Conservation (phyloP, 2,113 vertebrate species). For the Bos javanicus region DNA sequence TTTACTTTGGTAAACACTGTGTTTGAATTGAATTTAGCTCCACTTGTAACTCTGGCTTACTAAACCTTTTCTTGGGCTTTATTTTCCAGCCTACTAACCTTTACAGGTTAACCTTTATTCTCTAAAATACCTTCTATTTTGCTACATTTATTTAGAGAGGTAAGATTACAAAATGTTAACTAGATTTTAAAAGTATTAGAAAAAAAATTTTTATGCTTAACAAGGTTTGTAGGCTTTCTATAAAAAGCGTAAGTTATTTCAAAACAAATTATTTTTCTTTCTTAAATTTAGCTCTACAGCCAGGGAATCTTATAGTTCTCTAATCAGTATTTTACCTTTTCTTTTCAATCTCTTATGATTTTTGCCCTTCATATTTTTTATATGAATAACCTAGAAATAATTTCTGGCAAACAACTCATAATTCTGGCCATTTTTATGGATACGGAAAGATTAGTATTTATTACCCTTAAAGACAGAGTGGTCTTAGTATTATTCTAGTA, state of each 20-base stretch:
- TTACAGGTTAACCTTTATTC: not conserved
- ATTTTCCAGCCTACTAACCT: conserved; percentile 39
- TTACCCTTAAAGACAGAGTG: not conserved
- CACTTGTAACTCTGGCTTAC: conserved; percentile 55
- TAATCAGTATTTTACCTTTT: conserved; percentile 16
- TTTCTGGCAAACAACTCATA: conserved; percentile 24
- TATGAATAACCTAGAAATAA: conserved; percentile 21
- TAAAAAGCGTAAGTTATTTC: not conserved
- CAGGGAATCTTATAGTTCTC: not conserved
- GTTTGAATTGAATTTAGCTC: conserved; percentile 23
- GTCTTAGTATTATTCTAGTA: not conserved
- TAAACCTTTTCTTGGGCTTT: conserved; percentile 32
- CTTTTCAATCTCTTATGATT: conserved; percentile 9
- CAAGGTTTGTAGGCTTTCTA: not conserved
- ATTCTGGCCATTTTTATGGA: not conserved
- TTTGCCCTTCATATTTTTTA: not conserved
- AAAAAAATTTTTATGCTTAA: not conserved
- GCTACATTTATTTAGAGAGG: not conserved
- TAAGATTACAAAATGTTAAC: conserved; percentile 28
- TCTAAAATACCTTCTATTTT: conserved; percentile 18
- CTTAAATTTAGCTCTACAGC: conserved; percentile 22
- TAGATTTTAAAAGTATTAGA: conserved; percentile 4
- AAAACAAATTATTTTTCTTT: conserved; percentile 24
- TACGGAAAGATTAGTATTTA: not conserved
- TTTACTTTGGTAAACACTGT: not conserved